These are phyloP conservation scores for Heliothis virescens DNA, from an alignment of 1,140 invertebrate genomes.

Conservation along the genomic window DNA sequence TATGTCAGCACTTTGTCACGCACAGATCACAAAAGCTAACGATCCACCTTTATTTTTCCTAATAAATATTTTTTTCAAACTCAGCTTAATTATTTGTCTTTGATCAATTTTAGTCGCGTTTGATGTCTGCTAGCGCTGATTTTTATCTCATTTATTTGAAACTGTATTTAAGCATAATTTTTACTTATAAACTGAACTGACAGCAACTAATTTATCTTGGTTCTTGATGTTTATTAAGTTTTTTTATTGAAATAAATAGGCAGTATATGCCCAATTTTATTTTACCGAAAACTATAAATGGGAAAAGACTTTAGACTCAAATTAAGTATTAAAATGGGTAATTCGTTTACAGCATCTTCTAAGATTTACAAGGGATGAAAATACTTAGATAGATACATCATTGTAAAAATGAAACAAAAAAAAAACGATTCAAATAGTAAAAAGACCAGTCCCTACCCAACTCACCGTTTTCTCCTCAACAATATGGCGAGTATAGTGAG, in stretches of 20 bases:
- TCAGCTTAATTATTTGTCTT: constrained; percentile 51
- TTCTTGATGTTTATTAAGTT: no score
- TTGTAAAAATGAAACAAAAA: not conserved
- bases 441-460: not conserved
- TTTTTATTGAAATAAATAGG: no score
- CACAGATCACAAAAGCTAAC: constrained; percentile 59
- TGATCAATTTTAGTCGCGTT: not conserved
- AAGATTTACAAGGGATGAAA: no score
- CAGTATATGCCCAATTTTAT: no score
- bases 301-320: no score
- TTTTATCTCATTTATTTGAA: not conserved
- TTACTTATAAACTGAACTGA: not conserved
- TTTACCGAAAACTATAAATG: no score
- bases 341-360: no score
- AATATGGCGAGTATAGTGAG: constrained; percentile 81
- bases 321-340: no score
- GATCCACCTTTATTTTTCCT: constrained; percentile 53
- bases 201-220: not conserved
- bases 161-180: not conserved
- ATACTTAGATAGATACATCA: no score
- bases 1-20: constrained; percentile 62
- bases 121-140: not conserved
- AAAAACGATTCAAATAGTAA: not conserved
- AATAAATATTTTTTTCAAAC: constrained; percentile 40
- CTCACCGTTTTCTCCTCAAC: constrained; percentile 77